Conservation (phyloP, 2,113 vertebrate genomes). For the Corapipo altera region DNA sequence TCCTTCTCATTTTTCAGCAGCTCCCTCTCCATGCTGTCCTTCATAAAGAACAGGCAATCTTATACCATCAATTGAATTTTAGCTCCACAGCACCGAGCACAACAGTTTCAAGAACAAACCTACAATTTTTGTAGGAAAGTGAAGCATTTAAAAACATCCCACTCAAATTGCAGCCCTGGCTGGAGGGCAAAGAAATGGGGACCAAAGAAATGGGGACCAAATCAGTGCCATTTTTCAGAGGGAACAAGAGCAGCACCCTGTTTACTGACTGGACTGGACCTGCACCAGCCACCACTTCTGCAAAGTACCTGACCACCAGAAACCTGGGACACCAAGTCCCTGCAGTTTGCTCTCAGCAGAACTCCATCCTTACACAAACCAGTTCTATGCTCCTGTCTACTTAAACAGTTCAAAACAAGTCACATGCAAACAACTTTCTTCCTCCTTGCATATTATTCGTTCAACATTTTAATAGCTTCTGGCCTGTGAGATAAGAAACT, state of each 20-base stretch:
- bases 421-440: background rate
- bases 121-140: background rate
- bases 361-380: background rate
- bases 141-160: background rate
- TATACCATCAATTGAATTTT: background rate
- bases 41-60: background rate
- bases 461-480: background rate
- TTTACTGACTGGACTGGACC: background rate
- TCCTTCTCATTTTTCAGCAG: background rate
- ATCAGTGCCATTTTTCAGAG: background rate
- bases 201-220: background rate
- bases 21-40: background rate
- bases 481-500: background rate
- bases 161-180: background rate
- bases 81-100: fast-evolving
- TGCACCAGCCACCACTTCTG: background rate
- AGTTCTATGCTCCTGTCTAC: background rate
- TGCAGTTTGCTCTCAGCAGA: background rate
- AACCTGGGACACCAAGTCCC: background rate
- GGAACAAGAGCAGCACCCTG: background rate
- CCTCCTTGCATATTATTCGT: background rate
- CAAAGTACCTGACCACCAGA: background rate
- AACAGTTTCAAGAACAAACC: background rate
- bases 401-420: background rate
- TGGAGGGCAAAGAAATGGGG: background rate